phyloP scores from a whole-genome alignment of 2,888 invertebrate genomes.

The Catocala nupta region DNA sequence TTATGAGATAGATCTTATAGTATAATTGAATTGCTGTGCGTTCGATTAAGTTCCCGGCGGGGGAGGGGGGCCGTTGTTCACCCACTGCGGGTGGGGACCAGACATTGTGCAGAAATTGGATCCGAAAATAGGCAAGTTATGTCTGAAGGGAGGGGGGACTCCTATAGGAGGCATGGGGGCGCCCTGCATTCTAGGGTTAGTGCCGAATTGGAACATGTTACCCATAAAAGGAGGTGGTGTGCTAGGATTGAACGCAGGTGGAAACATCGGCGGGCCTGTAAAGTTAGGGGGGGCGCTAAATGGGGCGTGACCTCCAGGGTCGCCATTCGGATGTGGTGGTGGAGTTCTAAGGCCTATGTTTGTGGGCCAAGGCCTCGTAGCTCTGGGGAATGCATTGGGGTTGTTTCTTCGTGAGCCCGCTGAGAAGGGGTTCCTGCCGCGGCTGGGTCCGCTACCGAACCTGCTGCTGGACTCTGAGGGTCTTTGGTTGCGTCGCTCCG shows the following conservation, averaged over 20 bases:
- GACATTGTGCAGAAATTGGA: slow-evolving; percentile 62
- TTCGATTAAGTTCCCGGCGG: slow-evolving; percentile 77
- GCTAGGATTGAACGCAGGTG: slow-evolving; percentile 57
- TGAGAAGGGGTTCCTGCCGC: slow-evolving; percentile 72
- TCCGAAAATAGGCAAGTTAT: slow-evolving; percentile 65
- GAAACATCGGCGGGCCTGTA: slow-evolving; percentile 62
- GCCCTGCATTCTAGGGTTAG: slow-evolving; percentile 60
- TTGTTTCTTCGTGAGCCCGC: slow-evolving; percentile 64
- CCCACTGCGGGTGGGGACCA: slow-evolving; percentile 70
- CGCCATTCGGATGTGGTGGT: slow-evolving; percentile 60
- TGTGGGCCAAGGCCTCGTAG: slow-evolving; percentile 61
- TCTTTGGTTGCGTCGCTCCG: slow-evolving; percentile 74
- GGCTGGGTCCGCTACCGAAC: slow-evolving; percentile 74
- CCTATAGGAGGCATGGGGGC: slow-evolving; percentile 52
- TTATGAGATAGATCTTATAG: slow-evolving; percentile 54
- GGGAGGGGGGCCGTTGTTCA: slow-evolving; percentile 71
- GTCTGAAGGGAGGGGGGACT: slow-evolving; percentile 58
- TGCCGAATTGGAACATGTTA: slow-evolving; percentile 68
- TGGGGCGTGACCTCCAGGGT: slow-evolving; percentile 39
- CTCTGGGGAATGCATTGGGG: slow-evolving; percentile 61
- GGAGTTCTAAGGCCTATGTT: slow-evolving; percentile 61
- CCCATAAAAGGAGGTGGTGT: slow-evolving; percentile 54
- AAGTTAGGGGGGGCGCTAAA: slow-evolving; percentile 59
- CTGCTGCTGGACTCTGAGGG: slow-evolving; percentile 79
- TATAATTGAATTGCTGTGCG: slow-evolving; percentile 37